A percentile compares a stretch with the other conserved stretches of the same genome.
Evolutionary conservation across 1,140 invertebrate species (phyloP).

Genomic region (Nylanderia fulva): DNA sequence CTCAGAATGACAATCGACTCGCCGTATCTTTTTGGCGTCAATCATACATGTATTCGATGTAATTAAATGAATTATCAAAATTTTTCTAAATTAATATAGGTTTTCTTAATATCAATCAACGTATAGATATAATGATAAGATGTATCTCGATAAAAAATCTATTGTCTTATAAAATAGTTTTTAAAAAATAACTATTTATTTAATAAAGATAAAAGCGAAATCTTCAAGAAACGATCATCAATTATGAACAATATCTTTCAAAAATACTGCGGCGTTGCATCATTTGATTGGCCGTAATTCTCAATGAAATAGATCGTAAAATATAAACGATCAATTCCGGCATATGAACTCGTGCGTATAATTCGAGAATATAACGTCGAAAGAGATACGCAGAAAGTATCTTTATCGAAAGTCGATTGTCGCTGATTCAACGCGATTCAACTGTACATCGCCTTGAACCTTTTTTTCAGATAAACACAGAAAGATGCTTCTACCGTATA

Average conservation of each 20-base stretch:
- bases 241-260: not conserved
- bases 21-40: slow-evolving; percentile 33
- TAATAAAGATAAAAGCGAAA: not conserved
- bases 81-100: not conserved
- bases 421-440: slow-evolving; percentile 62
- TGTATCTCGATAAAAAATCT: not conserved
- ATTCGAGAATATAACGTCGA: slow-evolving; percentile 54
- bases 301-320: slow-evolving; percentile 20
- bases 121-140: not conserved
- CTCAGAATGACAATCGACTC: slow-evolving; percentile 57
- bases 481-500: slow-evolving; percentile 66
- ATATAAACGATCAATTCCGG: slow-evolving; percentile 23
- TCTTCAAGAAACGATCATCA: not conserved
- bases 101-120: not conserved
- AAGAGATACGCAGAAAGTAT: slow-evolving; percentile 51
- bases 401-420: slow-evolving; percentile 61
- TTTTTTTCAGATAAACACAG: slow-evolving; percentile 69
- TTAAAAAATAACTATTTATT: not conserved
- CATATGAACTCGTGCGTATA: slow-evolving; percentile 25
- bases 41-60: not conserved
- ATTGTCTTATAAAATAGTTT: not conserved
- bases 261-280: not conserved
- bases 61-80: slow-evolving; percentile 10
- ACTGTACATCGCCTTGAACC: slow-evolving; percentile 70
- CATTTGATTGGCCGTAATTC: not conserved